Conservation (phyloP, 2,888 invertebrate species). For the Drosophila affinis region DNA sequence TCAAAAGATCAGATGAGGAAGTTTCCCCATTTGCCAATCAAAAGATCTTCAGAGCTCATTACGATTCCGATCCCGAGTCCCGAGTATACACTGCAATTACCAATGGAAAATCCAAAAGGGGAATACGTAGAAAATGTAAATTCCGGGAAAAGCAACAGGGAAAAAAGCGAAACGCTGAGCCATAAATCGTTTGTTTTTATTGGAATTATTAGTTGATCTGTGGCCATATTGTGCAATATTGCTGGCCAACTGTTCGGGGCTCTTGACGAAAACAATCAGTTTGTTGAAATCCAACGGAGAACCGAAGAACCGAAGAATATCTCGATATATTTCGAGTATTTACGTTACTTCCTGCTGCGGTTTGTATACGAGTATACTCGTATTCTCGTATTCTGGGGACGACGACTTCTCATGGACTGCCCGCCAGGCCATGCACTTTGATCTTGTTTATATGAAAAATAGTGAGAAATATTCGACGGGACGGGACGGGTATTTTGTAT, state of each 20-base stretch:
- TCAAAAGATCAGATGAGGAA: conserved; percentile 54
- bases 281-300: conserved; percentile 37
- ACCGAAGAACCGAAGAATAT: conserved; percentile 33
- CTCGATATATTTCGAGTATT: conserved; percentile 55
- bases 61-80: too few species aligned
- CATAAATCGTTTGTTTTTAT: conserved; percentile 70
- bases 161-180: conserved; percentile 48
- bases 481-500: conserved; percentile 47
- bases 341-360: conserved; percentile 74
- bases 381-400: conserved; percentile 47
- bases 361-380: conserved; percentile 56
- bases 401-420: conserved; percentile 62
- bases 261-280: conserved; percentile 74
- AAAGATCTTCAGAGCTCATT: conserved; percentile 9
- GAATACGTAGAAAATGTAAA: conserved; percentile 13
- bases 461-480: conserved; percentile 54
- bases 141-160: conserved; percentile 15
- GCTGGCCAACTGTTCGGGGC: conserved; percentile 64
- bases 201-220: conserved; percentile 78
- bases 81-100: neutral
- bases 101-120: neutral
- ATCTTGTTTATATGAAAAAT: conserved; percentile 77
- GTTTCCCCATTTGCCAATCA: conserved; percentile 66
- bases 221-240: conserved; percentile 78
- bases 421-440: conserved; percentile 63